phyloP scores from a whole-genome alignment of 2,113 vertebrate genomes.

The Cebidichthys violaceus region DNA sequence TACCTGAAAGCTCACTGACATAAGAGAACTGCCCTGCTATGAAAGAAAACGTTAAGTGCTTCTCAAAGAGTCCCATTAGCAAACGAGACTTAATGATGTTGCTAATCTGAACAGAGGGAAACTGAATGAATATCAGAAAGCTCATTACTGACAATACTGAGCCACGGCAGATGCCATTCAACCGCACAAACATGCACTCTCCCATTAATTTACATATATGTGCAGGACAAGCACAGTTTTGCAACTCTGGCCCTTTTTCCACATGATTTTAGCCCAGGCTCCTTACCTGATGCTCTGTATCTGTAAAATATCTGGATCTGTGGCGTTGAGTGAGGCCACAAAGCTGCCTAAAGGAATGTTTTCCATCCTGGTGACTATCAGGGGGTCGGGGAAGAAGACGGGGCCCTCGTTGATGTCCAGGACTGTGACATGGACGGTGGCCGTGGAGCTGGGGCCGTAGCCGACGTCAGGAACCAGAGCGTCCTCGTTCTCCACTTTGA shows the following conservation, averaged over 20 bases:
- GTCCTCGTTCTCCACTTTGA: constrained; percentile 97
- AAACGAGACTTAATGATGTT: background rate
- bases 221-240: background rate
- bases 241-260: background rate
- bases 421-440: constrained; percentile 91
- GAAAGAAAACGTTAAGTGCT: background rate
- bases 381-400: constrained; percentile 93
- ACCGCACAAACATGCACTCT: background rate
- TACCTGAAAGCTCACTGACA: background rate
- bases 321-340: constrained; percentile 91
- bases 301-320: constrained; percentile 93
- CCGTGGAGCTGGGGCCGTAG: constrained; percentile 94
- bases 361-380: constrained; percentile 89
- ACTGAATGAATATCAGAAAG: background rate
- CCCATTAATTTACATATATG: background rate
- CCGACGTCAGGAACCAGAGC: constrained; percentile 88
- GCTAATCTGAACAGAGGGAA: constrained; percentile 8
- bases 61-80: background rate
- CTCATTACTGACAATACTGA: constrained; percentile 9
- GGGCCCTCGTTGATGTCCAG: constrained; percentile 95
- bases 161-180: background rate
- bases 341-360: constrained; percentile 91
- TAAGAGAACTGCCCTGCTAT: background rate
- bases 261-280: background rate
- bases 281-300: constrained; percentile 93